Percentiles rank a stretch among this genome's conserved stretches.
Evolutionary conservation across 2,888 invertebrate genomes (phyloP).

Genomic region (Leptopterna dolabrata): DNA sequence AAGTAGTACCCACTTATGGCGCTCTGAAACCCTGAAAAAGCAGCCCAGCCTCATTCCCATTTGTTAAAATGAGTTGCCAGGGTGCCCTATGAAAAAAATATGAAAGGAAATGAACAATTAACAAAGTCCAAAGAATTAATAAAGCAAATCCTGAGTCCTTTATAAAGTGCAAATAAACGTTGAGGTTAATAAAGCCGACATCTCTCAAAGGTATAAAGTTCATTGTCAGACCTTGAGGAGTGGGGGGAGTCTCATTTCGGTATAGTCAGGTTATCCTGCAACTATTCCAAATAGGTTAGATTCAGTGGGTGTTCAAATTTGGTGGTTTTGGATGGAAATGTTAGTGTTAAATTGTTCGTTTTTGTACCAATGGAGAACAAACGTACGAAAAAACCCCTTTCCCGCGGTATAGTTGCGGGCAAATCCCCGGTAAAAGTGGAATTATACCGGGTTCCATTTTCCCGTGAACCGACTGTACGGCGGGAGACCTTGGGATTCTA

Average conservation of each 20-base stretch:
- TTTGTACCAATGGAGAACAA: neutral
- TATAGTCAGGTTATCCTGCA: constrained; percentile 57
- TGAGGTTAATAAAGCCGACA: constrained; percentile 48
- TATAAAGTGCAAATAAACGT: constrained; percentile 53
- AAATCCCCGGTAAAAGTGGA: neutral
- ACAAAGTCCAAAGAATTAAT: constrained; percentile 45
- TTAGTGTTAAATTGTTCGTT: neutral
- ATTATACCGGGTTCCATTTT: constrained; percentile 53
- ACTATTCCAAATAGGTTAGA: constrained; percentile 55
- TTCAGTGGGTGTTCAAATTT: neutral
- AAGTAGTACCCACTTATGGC: constrained; percentile 9
- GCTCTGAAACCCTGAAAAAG: constrained; percentile 11
- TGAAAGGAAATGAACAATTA: constrained; percentile 37
- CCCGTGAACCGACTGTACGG: constrained; percentile 61
- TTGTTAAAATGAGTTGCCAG: neutral
- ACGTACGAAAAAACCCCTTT: neutral
- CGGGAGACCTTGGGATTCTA: constrained; percentile 63
- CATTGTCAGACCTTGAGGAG: constrained; percentile 58
- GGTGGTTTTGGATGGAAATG: neutral
- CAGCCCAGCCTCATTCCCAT: neutral
- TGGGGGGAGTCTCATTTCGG: constrained; percentile 55
- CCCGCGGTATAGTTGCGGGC: neutral
- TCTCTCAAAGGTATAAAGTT: constrained; percentile 57
- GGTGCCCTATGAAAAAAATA: neutral
- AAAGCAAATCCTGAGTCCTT: constrained; percentile 40